Percentiles rank a stretch among this genome's conserved stretches.
Conservation (phyloP, 2,113 vertebrate genomes). For the Elephantulus edwardii region DNA sequence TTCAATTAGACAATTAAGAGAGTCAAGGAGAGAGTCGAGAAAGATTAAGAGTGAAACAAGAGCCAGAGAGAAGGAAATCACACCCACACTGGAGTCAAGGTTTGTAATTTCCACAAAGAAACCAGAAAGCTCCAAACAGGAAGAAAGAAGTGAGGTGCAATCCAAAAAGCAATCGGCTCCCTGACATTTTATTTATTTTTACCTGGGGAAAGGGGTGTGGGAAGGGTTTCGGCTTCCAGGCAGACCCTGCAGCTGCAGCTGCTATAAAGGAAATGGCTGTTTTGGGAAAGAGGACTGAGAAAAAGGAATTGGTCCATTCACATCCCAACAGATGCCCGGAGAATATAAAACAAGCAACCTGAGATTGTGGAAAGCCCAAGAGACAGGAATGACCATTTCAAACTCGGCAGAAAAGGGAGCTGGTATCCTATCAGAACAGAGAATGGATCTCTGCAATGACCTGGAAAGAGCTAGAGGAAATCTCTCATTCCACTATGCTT, state of each 20-base stretch:
- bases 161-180: constrained; percentile 71
- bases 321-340: constrained; percentile 11
- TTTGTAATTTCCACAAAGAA: constrained; percentile 69
- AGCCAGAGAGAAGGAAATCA: constrained; percentile 61
- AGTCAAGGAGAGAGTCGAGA: constrained; percentile 1
- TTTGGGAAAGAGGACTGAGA: background rate
- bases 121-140: constrained; percentile 71
- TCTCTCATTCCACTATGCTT: background rate
- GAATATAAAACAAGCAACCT: constrained; percentile 62
- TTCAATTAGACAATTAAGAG: constrained; percentile 65
- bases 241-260: constrained; percentile 65
- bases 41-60: background rate
- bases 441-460: constrained; percentile 24
- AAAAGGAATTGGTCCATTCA: background rate
- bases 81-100: constrained; percentile 52
- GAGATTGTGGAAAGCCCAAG: constrained; percentile 54
- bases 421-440: background rate
- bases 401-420: constrained; percentile 40
- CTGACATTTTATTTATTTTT: constrained; percentile 77
- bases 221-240: background rate
- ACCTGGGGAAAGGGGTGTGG: constrained; percentile 57
- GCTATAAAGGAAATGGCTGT: constrained; percentile 52
- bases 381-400: constrained; percentile 49
- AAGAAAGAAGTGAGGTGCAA: constrained; percentile 71
- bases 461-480: background rate